Evolutionary conservation across 2,113 vertebrate genomes (phyloP), one percentile per base, ranked within the genome.

Genomic region (Tragulus kanchil): DNA sequence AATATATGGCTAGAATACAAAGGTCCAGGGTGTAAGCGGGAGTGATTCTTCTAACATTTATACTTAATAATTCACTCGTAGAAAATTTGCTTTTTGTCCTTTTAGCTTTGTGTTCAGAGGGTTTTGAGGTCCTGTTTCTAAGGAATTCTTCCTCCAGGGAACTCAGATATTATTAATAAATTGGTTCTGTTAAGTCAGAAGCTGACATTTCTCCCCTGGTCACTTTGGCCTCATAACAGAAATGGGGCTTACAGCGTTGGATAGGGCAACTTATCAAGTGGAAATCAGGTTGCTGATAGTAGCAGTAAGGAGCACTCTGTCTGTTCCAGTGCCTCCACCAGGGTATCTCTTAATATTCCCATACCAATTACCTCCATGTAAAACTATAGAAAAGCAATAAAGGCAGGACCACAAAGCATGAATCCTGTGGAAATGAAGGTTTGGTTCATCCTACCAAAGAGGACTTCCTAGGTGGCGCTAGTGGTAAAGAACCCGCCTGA

Each of bases 321-420:
- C 21, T 64, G 4, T 89, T 50, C 96, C 67, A 62, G 13, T 50
- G 87, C 54, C 77, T 95, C 95, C 71, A 64, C 59, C 36, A 73
- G 83, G 11, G 4, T 77, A 50, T 26, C 26, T 82, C 50, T 61
- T 89, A 85, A 58, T 64, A 52, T 65, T 90, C 12, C 69, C 19
- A 21, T 82, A 61, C 31, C 65, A 96, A 82, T 83, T 91, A 88
- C 42, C n/a, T 64, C 56, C 54, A 8, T 65, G 58, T 93, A 56
- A 89, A 96, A 65, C 23, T 78, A 12, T 73, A 95, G 62, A n/a
- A 75, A 92, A 92, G 61, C 75, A 62, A 56, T 84, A 85, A 94
- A 87, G 28, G 89, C 25, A 77, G 69, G 81, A 62, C 42, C 36
- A 23, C 4, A 13, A 62, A 62, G 42, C 58, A 61, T 89, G 73